A percentile compares a stretch with the other conserved stretches of the same genome.
phyloP scores from a whole-genome alignment of 2,113 vertebrate species.

The Nesogale talazaci region DNA sequence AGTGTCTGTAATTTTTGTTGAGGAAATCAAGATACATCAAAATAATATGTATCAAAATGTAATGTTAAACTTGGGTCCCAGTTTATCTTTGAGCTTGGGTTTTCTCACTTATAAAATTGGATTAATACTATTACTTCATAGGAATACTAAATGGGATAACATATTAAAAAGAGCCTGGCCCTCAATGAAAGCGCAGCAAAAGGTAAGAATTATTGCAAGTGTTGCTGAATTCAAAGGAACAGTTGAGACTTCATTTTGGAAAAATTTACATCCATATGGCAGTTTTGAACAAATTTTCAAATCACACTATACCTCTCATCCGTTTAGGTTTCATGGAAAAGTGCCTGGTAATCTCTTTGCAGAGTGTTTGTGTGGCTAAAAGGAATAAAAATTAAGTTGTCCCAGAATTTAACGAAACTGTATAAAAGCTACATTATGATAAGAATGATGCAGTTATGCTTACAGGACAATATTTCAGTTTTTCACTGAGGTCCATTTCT shows the following conservation, averaged over 20 bases:
- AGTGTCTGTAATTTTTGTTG: no score
- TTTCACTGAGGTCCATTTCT: constrained; percentile 7
- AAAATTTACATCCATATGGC: neutral
- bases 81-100: no score
- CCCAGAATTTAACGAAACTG: neutral
- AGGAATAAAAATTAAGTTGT: neutral
- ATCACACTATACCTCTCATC: neutral
- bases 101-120: neutral
- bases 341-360: neutral
- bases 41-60: no score
- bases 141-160: neutral
- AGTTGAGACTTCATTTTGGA: neutral
- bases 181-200: neutral
- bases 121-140: neutral
- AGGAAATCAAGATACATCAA: no score
- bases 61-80: no score
- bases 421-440: neutral
- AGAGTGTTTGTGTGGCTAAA: neutral
- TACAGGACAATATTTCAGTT: constrained; percentile 1
- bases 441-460: constrained; percentile 1
- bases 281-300: neutral
- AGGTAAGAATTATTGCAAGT: neutral
- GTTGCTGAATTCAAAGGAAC: neutral
- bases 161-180: neutral
- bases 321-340: neutral